Evolutionary conservation across 2,113 vertebrate genomes (phyloP), one percentile per base, ranked within the genome.

Genomic region (Myanophis thanlyinensis): DNA sequence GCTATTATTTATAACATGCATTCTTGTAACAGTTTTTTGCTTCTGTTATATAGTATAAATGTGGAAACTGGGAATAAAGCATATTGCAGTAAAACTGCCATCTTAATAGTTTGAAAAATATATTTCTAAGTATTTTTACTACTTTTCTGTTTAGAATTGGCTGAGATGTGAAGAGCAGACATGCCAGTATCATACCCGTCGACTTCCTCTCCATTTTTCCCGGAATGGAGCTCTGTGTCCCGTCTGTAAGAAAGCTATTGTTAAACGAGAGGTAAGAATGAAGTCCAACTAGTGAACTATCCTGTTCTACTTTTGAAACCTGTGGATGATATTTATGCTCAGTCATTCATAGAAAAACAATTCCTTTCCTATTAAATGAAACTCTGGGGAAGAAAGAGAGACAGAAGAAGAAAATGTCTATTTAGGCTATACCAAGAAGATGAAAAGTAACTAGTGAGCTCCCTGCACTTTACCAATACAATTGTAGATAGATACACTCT

Each of bases 161-260:
- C 96, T 99, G 92, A 96, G 98, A 91, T 99, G 99, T n/a, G 99
- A 99, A 95, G 99, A 99, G 92, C 98, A 98, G 95, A 97, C 98
- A 3, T 99, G 99, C 96, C 98, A 97, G 95, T 98, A 98, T 96
- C 97, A 98, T 94, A 99, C 98, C 91, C 98, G 98, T 27, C 98
- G 98, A 25, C 95, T 99, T 93, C 98, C 99, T 3, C 95, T 99
- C 89, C 98, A 97, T 30, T 99, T 99, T 96, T 99, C 98, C 46
- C 98, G 98, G 47, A 98, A 97, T 5, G 99, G 99, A 35, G 98
- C 99, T 52, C 96, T 99, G 92, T 99, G 99, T 97, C 98, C 98
- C 18, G 97, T 97, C 94, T 99, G 99, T 96, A 97, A 94, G 96
- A 98, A 98, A 93, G 98, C 98, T 46, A 97, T 98, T 0, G 97